Evolutionary conservation across 2,888 invertebrate species (phyloP).

Genomic region (Lypha dubia): DNA sequence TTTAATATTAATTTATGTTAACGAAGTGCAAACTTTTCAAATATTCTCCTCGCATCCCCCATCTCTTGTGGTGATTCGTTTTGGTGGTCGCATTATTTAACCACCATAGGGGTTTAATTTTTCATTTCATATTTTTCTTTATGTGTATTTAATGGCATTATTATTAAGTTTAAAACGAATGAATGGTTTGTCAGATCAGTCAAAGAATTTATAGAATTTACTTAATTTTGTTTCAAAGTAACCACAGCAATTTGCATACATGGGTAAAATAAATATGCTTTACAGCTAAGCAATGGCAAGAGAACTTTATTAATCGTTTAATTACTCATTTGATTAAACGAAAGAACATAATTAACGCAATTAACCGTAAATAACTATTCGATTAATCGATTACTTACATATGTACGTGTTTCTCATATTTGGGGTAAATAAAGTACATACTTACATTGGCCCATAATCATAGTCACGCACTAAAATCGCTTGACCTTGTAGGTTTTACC

Average conservation of each 20-base stretch:
- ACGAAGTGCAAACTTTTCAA: background rate
- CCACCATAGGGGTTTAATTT: slow-evolving; percentile 40
- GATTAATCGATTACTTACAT: too few species aligned
- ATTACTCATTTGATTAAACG: background rate
- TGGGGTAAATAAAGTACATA: too few species aligned
- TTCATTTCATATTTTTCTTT: background rate
- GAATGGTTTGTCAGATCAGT: background rate
- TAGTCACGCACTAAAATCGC: too few species aligned
- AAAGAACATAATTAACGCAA: too few species aligned
- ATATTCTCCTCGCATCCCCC: background rate
- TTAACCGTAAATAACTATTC: too few species aligned
- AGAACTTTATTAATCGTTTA: background rate
- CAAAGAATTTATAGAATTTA: background rate
- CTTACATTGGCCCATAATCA: too few species aligned
- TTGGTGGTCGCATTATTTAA: slow-evolving; percentile 61
- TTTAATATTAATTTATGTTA: slow-evolving; percentile 1
- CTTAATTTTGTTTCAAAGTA: too few species aligned
- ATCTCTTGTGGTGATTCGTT: background rate
- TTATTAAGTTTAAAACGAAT: slow-evolving; percentile 23
- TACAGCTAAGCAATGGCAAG: too few species aligned
- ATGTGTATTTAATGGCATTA: slow-evolving; percentile 43
- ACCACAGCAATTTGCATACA: too few species aligned
- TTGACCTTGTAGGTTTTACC: too few species aligned
- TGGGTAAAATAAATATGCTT: background rate
- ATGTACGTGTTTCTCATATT: too few species aligned